Percentiles rank a stretch among this genome's conserved stretches.
Conservation (phyloP, 2,888 invertebrate genomes). For the Troilus luridus region DNA sequence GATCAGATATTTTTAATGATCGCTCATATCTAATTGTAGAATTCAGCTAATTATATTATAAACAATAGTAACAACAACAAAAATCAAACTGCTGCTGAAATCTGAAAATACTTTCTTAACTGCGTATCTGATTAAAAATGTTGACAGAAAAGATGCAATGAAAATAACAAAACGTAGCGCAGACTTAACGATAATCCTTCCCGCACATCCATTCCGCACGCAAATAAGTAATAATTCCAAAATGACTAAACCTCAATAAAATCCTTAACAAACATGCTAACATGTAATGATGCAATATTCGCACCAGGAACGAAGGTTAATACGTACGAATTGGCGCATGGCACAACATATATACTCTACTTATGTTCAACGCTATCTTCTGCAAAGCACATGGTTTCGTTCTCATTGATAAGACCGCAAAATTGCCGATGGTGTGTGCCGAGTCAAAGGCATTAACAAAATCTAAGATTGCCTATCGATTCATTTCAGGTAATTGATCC, state of each 20-base stretch:
- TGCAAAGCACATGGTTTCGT: background rate
- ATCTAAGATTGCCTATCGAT: background rate
- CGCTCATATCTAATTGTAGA: too few relatives aligned
- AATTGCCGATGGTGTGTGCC: background rate
- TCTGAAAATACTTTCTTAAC: too few relatives aligned
- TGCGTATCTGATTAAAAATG: too few relatives aligned
- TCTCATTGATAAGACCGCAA: conserved; percentile 12
- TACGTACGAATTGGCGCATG: background rate
- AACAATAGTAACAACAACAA: too few relatives aligned
- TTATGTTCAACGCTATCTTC: background rate
- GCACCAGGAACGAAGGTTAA: background rate
- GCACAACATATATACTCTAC: conserved; percentile 22
- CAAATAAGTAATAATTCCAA: background rate
- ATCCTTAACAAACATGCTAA: background rate
- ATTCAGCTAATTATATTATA: too few relatives aligned
- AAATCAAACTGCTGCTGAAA: too few relatives aligned
- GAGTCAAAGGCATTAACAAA: background rate
- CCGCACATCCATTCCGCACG: background rate
- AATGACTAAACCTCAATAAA: background rate
- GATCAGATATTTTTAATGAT: too few relatives aligned
- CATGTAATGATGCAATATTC: background rate
- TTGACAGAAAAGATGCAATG: background rate
- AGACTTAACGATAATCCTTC: background rate
- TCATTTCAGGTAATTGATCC: background rate
- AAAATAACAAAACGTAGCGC: background rate